phyloP scores from a whole-genome alignment of 2,888 invertebrate genomes.

The Plagodis pulveraria region DNA sequence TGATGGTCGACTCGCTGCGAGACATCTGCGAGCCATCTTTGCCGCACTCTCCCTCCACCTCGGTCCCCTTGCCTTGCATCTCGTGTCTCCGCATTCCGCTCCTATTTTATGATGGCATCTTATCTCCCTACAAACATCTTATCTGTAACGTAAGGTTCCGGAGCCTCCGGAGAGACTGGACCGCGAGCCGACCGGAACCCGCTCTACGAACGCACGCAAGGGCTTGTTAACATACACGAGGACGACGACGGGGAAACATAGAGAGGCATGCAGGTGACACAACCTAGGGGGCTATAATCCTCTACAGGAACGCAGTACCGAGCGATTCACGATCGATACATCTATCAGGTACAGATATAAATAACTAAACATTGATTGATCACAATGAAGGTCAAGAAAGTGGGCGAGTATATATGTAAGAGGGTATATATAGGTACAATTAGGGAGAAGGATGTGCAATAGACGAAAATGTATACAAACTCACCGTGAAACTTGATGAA shows the following conservation, averaged over 20 bases:
- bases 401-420: slow-evolving; percentile 39
- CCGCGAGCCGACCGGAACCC: slow-evolving; percentile 53
- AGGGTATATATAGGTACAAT: slow-evolving; percentile 17
- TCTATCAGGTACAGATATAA: slow-evolving; percentile 66
- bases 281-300: slow-evolving; percentile 58
- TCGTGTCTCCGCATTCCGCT: slow-evolving; percentile 75
- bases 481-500: slow-evolving; percentile 62
- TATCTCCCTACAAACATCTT: slow-evolving; percentile 76
- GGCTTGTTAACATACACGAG: slow-evolving; percentile 62
- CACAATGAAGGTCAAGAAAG: slow-evolving; percentile 53
- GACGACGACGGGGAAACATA: slow-evolving; percentile 63
- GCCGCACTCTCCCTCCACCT: slow-evolving; percentile 64
- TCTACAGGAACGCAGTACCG: slow-evolving; percentile 57
- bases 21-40: slow-evolving; percentile 86
- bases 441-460: slow-evolving; percentile 19
- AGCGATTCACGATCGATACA: slow-evolving; percentile 52
- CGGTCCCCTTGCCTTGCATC: slow-evolving; percentile 71
- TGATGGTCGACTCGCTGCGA: slow-evolving; percentile 90
- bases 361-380: slow-evolving; percentile 52
- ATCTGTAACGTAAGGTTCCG: slow-evolving; percentile 74
- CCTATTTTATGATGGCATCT: slow-evolving; percentile 77
- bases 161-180: slow-evolving; percentile 49
- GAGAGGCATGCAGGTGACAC: slow-evolving; percentile 78
- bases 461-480: slow-evolving; percentile 45
- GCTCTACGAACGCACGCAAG: slow-evolving; percentile 59